These are phyloP conservation scores for Corythaeola cristata DNA, from an alignment of 2,113 vertebrate genomes.

Conservation along the genomic window DNA sequence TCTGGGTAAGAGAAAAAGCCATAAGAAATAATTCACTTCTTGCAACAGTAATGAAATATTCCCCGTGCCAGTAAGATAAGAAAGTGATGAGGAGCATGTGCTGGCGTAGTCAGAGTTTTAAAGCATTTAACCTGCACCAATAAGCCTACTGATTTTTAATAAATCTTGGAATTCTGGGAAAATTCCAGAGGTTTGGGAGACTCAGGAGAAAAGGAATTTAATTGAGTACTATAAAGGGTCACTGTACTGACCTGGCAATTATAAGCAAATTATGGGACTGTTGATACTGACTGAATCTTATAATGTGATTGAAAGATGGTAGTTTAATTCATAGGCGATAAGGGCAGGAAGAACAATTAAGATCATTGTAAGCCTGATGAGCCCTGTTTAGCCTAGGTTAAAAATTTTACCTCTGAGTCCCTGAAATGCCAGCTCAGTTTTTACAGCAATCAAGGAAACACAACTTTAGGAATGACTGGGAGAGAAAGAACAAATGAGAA, in stretches of 20 bases:
- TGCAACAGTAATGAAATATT: slow-evolving; percentile 47
- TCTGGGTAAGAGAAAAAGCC: neutral
- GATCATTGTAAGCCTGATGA: neutral
- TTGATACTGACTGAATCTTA: neutral
- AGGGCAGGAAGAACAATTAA: neutral
- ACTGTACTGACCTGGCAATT: neutral
- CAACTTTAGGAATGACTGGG: neutral
- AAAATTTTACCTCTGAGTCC: neutral
- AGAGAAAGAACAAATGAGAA: slow-evolving; percentile 9
- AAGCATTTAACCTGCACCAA: neutral
- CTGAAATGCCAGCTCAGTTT: neutral
- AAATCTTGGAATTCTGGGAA: slow-evolving; percentile 30
- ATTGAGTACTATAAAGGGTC: neutral
- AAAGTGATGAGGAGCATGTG: slow-evolving; percentile 42
- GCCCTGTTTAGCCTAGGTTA: neutral
- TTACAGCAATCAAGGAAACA: neutral
- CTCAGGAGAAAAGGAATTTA: slow-evolving; percentile 13
- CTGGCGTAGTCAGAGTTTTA: neutral
- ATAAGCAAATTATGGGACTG: neutral
- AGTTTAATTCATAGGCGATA: neutral
- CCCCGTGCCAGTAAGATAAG: slow-evolving; percentile 42
- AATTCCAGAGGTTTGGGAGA: slow-evolving; percentile 33
- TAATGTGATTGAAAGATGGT: neutral
- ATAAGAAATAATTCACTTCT: slow-evolving; percentile 10
- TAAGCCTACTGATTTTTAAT: slow-evolving; percentile 48